Conservation (phyloP, 2,113 vertebrate species). For the Rhombomys opimus region DNA sequence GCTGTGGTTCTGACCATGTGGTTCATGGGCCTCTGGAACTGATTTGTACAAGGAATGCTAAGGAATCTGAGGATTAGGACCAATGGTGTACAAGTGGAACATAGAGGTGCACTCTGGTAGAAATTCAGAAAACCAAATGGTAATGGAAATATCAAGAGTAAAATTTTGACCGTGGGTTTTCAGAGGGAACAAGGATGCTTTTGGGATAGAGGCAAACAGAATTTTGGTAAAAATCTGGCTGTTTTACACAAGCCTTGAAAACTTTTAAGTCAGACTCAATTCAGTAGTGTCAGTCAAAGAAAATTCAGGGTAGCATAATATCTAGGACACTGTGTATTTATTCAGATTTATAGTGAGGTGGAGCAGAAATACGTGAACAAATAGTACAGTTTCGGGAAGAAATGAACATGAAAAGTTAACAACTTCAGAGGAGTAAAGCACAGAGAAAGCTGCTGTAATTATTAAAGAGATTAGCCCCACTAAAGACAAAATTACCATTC, state of each 20-base stretch:
- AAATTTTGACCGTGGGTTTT: not conserved
- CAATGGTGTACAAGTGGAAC: too few relatives aligned
- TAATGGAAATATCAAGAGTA: too few relatives aligned
- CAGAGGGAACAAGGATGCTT: not conserved
- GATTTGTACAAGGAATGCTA: not conserved
- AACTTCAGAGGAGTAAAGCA: not conserved
- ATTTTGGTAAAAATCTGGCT: not conserved
- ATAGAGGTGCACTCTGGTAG: not conserved
- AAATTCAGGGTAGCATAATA: not conserved
- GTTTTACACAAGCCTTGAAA: not conserved
- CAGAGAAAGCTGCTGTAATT: not conserved
- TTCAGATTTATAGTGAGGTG: not conserved
- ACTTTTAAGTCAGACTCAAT: not conserved
- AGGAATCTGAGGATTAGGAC: not conserved
- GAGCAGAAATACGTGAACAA: not conserved
- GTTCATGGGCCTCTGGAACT: not conserved
- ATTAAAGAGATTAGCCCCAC: not conserved
- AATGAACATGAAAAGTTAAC: not conserved
- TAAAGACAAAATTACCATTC: not conserved
- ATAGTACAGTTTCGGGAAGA: not conserved
- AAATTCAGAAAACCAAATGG: not conserved
- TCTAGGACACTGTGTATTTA: not conserved
- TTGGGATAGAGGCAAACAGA: too few relatives aligned
- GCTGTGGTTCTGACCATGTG: too few relatives aligned
- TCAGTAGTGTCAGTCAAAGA: not conserved